Base-by-base conservation (phyloP, 2,888 invertebrate species). In the Orthosia cruda region DNA sequence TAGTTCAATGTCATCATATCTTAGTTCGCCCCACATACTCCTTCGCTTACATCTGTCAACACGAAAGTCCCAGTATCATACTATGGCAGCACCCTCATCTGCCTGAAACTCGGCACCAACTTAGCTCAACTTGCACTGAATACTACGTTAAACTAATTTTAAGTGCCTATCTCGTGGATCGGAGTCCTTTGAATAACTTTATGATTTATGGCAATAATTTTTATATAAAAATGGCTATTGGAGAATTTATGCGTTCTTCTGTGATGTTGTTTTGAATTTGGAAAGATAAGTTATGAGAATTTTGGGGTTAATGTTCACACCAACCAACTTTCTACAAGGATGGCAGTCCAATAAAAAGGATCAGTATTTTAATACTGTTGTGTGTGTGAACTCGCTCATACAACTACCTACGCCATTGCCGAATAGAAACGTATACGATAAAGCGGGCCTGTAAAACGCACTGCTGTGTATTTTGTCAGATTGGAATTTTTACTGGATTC, bases 181-280 rank as follows among this genome's bases (percentile, higher is more conserved):
- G 81, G 82, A 85, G 83, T 87, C 76, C 73, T 71, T 83, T 83
- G 84, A 81, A 81, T 77, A 91, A 93, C 91, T 93, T 92, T 90
- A 91, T 92, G 93, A 93, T 93, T 93, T 92, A 92, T 91, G 85
- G 66, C 88, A 78, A 83, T 74, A 89, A 88, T 78, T 91, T 91
- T 87, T 71, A 83, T 81, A 83, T 85, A 88, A 90, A 91, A 89
- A 83, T 77, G 68, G 74, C 76, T 84, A 85, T 84, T 77, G 72
- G 74, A 74, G 71, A 72, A 55, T 52, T 77, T 74, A 77, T 70
- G 77, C 72, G 78, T 71, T 68, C 68, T 83, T 69, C 62, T 70
- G 71, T 69, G 82, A 87, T 85, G 86, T 87, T 84, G 71, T 86
- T 84, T 77, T 70, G 54, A 82, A 85, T 77, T 78, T 59, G 32